Evolutionary conservation across 2,797 vertebrate genomes (phyloP).

Genomic region (Vultur gryphus): DNA sequence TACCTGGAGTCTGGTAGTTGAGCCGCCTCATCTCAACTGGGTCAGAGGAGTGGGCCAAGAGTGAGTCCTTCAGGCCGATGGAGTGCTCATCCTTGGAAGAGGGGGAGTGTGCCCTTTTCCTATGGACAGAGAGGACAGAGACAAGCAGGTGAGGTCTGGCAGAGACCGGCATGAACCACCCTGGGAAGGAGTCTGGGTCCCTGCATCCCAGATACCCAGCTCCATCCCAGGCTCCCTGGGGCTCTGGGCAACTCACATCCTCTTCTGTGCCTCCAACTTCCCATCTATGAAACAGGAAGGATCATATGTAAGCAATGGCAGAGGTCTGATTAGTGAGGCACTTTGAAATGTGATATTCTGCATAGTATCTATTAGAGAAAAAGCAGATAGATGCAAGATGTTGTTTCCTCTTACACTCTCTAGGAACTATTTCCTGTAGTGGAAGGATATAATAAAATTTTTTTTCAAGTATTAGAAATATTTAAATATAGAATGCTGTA

Average conservation of each 20-base stretch:
- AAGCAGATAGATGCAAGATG: neutral
- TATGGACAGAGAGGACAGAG: slow-evolving; percentile 48
- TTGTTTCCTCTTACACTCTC: neutral
- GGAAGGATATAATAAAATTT: slow-evolving; percentile 51
- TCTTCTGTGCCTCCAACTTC: neutral
- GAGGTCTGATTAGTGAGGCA: neutral
- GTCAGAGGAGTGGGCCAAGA: slow-evolving; percentile 87
- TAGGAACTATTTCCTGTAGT: slow-evolving; percentile 58
- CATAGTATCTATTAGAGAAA: neutral
- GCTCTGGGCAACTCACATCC: neutral
- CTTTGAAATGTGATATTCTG: neutral
- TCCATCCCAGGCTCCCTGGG: neutral
- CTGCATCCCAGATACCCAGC: neutral
- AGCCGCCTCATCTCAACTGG: slow-evolving; percentile 94
- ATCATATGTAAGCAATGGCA: neutral
- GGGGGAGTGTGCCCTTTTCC: slow-evolving; percentile 89
- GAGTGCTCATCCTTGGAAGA: slow-evolving; percentile 90
- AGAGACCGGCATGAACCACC: neutral
- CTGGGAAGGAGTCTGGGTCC: neutral
- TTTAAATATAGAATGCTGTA: slow-evolving; percentile 64
- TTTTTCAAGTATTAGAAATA: slow-evolving; percentile 57
- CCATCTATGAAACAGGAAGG: neutral
- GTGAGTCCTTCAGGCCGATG: slow-evolving; percentile 86
- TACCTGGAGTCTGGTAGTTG: slow-evolving; percentile 95
- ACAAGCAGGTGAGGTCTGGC: neutral